Percentiles rank a stretch among this genome's conserved stretches.
Evolutionary conservation across 92 coral and sea anemone species (phyloP).

Genomic region (Porites cylindrica): DNA sequence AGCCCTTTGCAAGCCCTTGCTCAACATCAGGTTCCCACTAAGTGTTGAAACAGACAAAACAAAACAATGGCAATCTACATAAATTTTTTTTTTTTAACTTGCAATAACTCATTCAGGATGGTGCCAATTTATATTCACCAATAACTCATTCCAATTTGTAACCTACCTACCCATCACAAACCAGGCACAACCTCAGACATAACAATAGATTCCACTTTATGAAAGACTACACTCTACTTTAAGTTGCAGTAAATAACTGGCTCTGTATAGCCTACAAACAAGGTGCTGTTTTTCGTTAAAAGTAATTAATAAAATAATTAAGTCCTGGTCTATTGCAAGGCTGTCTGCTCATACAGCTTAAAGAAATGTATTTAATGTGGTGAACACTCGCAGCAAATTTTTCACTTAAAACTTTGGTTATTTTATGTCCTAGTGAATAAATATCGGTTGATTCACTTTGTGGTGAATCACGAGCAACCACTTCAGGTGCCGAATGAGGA

Average conservation of each 20-base stretch:
- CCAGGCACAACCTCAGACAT: too few relatives aligned
- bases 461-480: too few relatives aligned
- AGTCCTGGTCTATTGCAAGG: not conserved
- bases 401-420: too few relatives aligned
- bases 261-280: not conserved
- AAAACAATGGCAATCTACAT: too few relatives aligned
- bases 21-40: conserved; percentile 77
- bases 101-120: not conserved
- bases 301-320: not conserved
- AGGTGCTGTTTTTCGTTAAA: too few relatives aligned
- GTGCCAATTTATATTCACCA: too few relatives aligned
- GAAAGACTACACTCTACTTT: not conserved
- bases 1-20: conserved; percentile 44
- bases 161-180: too few relatives aligned
- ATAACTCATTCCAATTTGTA: too few relatives aligned
- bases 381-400: not conserved
- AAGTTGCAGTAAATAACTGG: not conserved
- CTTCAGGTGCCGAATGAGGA: too few relatives aligned
- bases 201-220: not conserved
- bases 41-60: not conserved
- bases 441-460: too few relatives aligned
- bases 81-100: not conserved
- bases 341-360: conserved; percentile 13
- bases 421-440: too few relatives aligned
- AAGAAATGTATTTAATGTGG: not conserved